A percentile compares a stretch with the other conserved stretches of the same genome.
phyloP scores from a whole-genome alignment of 2,797 vertebrate species.

The Acestrorhynchus altus region DNA sequence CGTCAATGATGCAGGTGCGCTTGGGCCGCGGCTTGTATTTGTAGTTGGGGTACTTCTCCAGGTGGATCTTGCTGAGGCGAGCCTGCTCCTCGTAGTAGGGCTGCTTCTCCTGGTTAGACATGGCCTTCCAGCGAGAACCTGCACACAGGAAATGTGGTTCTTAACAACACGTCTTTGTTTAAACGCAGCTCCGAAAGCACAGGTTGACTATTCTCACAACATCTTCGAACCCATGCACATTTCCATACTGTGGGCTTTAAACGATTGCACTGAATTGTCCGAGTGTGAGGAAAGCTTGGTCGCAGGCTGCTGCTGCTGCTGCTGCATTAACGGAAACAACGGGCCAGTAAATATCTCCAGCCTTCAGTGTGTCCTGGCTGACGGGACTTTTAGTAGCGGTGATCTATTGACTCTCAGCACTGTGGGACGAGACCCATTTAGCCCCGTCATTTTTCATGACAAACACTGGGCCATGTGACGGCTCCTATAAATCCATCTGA shows the following conservation, averaged over 20 bases:
- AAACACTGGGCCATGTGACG: constrained; percentile 77
- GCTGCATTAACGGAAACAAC: constrained; percentile 61
- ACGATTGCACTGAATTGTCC: not conserved
- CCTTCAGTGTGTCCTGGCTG: constrained; percentile 68
- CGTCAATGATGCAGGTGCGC: constrained; percentile 98
- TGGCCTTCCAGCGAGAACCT: constrained; percentile 98
- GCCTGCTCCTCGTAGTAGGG: constrained; percentile 99
- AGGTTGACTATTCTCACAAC: not conserved
- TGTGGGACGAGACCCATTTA: constrained; percentile 81
- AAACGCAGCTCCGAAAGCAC: not conserved
- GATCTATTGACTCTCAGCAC: constrained; percentile 79
- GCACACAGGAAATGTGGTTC: not conserved
- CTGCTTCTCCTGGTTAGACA: constrained; percentile 99
- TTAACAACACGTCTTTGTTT: not conserved
- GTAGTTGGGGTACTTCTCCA: constrained; percentile 99
- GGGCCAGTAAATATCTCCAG: constrained; percentile 68
- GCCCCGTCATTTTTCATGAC: constrained; percentile 83
- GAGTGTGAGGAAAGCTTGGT: constrained; percentile 1
- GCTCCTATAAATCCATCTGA: constrained; percentile 79
- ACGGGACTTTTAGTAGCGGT: constrained; percentile 78
- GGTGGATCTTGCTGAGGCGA: constrained; percentile 96
- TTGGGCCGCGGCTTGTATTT: constrained; percentile 99
- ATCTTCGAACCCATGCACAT: not conserved
- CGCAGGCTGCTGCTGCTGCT: constrained; percentile 39
- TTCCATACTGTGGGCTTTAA: not conserved